Conservation (phyloP, 2,888 invertebrate genomes). For the Petrophora chlorosata region DNA sequence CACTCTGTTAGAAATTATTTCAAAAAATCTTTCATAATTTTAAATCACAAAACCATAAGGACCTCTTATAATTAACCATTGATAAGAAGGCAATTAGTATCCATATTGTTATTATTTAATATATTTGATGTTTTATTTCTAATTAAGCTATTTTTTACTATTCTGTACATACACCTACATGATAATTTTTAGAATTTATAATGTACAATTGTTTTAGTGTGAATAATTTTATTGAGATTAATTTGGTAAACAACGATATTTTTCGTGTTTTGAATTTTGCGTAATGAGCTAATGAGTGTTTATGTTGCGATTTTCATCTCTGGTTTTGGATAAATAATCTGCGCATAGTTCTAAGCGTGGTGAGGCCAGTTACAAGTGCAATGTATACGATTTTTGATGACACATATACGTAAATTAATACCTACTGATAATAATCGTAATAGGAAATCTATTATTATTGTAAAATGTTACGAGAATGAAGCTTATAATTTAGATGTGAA, state of each 20-base stretch:
- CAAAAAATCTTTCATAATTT: slow-evolving; percentile 54
- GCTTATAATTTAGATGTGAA: slow-evolving; percentile 66
- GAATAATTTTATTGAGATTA: slow-evolving; percentile 80
- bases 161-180: slow-evolving; percentile 78
- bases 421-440: slow-evolving; percentile 78
- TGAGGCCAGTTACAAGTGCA: slow-evolving; percentile 84
- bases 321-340: slow-evolving; percentile 48
- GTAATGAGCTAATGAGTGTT: slow-evolving; percentile 66
- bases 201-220: slow-evolving; percentile 84
- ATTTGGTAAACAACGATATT: slow-evolving; percentile 67
- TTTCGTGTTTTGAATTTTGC: slow-evolving; percentile 60
- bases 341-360: slow-evolving; percentile 61
- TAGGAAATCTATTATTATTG: slow-evolving; percentile 75
- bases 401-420: slow-evolving; percentile 81
- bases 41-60: slow-evolving; percentile 82
- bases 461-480: slow-evolving; percentile 76
- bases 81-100: slow-evolving; percentile 83
- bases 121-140: slow-evolving; percentile 83
- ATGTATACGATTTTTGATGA: slow-evolving; percentile 84
- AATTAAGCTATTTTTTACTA: slow-evolving; percentile 78
- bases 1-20: slow-evolving; percentile 52
- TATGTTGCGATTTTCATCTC: slow-evolving; percentile 65
- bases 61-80: slow-evolving; percentile 85
- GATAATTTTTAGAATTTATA: slow-evolving; percentile 77
- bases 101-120: slow-evolving; percentile 84